Evolutionary conservation across 2,888 invertebrate genomes (phyloP).

Genomic region (Erebia palarica): DNA sequence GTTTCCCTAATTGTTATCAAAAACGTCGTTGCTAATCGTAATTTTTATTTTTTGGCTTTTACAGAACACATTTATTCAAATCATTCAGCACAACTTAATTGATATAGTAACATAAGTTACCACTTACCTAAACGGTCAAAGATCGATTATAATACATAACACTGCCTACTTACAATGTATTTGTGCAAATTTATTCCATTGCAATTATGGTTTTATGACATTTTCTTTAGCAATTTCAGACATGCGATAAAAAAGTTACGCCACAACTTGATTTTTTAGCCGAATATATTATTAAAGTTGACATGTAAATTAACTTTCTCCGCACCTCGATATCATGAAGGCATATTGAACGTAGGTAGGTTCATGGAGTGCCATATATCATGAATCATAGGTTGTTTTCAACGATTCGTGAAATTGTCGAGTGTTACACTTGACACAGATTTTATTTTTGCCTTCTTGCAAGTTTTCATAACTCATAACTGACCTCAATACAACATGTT

Average conservation of each 20-base stretch:
- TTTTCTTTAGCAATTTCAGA: conserved; percentile 5
- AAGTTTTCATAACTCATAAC: conserved; percentile 33
- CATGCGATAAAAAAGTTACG: neutral
- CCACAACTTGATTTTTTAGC: conserved; percentile 3
- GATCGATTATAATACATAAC: neutral
- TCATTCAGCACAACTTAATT: too few relatives aligned
- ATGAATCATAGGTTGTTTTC: conserved; percentile 16
- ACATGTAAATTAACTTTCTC: conserved; percentile 29
- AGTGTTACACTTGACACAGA: conserved; percentile 29
- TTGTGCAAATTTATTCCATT: conserved; percentile 4
- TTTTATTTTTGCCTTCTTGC: conserved; percentile 20
- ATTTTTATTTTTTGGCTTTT: too few relatives aligned
- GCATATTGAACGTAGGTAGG: neutral
- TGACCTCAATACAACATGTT: conserved; percentile 39
- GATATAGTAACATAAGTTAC: too few relatives aligned
- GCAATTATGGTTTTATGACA: conserved; percentile 1
- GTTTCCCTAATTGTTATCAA: too few relatives aligned
- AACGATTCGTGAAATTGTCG: conserved; percentile 18
- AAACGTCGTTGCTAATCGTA: too few relatives aligned
- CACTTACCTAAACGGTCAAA: too few relatives aligned
- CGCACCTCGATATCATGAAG: conserved; percentile 3
- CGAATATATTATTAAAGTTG: conserved; percentile 1
- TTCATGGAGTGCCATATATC: neutral
- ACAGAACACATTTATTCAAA: too few relatives aligned
- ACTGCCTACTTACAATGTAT: neutral